These are phyloP conservation scores for Haplochromis burtoni DNA, from an alignment of 2,113 vertebrate species.

Conservation along the genomic window DNA sequence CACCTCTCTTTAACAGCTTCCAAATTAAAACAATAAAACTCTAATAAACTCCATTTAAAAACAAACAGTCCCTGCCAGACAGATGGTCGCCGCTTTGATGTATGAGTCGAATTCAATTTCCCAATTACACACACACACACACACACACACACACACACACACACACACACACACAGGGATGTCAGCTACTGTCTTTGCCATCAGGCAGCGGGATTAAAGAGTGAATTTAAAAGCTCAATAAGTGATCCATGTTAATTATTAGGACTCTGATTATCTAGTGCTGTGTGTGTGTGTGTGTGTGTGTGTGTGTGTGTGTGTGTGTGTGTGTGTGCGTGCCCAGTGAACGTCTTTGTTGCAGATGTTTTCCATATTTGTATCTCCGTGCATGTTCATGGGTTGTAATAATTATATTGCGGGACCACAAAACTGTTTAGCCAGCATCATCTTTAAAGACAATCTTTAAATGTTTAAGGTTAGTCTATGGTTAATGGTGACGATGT, in stretches of 20 bases:
- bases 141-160: background rate
- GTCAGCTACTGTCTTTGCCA: background rate
- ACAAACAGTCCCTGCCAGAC: background rate
- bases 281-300: background rate
- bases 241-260: background rate
- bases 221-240: background rate
- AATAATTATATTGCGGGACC: accelerated
- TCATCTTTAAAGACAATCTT: background rate
- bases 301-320: background rate
- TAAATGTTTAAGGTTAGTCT: background rate
- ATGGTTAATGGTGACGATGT: background rate
- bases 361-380: background rate
- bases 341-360: accelerated
- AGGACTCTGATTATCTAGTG: background rate
- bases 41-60: background rate
- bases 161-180: background rate
- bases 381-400: background rate
- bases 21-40: background rate
- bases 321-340: accelerated
- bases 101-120: background rate
- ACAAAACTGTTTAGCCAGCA: background rate
- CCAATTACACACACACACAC: background rate
- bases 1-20: background rate
- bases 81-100: background rate
- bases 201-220: background rate